These are phyloP conservation scores for Spilosoma lubricipeda DNA, from an alignment of 2,888 invertebrate species.

Conservation along the genomic window DNA sequence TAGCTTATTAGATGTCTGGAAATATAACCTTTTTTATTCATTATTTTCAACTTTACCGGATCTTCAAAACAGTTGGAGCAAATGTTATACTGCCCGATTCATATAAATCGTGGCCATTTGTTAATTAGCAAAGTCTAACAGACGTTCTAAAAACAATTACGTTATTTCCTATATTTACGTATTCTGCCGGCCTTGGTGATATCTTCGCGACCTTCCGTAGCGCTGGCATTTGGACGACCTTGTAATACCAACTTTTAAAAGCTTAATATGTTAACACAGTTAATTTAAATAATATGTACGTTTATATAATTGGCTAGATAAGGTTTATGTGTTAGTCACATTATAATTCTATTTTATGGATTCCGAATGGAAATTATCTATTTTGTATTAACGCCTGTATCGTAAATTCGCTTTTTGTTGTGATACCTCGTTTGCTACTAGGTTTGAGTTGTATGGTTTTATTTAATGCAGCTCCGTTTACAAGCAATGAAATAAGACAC, in stretches of 20 bases:
- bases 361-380: background rate
- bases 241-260: slow-evolving; percentile 81
- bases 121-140: background rate
- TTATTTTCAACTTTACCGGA: background rate
- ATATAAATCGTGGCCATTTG: background rate
- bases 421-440: background rate
- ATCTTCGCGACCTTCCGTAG: slow-evolving; percentile 95
- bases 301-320: slow-evolving; percentile 20
- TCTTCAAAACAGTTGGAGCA: background rate
- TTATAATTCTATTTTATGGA: slow-evolving; percentile 9
- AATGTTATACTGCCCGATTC: background rate
- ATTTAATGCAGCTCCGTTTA: background rate
- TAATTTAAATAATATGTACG: slow-evolving; percentile 16
- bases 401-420: slow-evolving; percentile 6
- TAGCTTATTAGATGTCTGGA: too few relatives aligned
- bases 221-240: slow-evolving; percentile 95
- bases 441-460: background rate
- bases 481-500: background rate
- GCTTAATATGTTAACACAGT: slow-evolving; percentile 18
- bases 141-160: slow-evolving; percentile 29
- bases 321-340: slow-evolving; percentile 10
- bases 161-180: slow-evolving; percentile 87
- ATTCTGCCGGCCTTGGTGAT: slow-evolving; percentile 93
- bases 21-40: too few relatives aligned
- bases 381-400: slow-evolving; percentile 1